Evolutionary conservation across 2,113 vertebrate species (phyloP).

Genomic region (Bufo gargarizans): DNA sequence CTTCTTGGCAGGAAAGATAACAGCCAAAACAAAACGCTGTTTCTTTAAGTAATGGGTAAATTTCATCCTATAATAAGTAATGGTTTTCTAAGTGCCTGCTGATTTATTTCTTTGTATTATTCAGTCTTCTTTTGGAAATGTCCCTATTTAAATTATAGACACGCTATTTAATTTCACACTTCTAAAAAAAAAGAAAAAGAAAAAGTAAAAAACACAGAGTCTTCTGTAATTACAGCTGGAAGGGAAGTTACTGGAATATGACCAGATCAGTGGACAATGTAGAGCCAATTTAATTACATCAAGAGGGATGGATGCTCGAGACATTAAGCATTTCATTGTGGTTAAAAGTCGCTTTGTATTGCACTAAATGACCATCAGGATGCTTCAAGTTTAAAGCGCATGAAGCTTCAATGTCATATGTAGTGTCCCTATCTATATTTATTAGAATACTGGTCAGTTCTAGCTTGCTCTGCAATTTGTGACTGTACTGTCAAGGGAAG

Average conservation of each 20-base stretch:
- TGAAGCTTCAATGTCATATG: constrained; percentile 38
- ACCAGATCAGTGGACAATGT: constrained; percentile 47
- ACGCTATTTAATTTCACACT: constrained; percentile 47
- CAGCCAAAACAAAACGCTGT: constrained; percentile 20
- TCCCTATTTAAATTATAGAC: constrained; percentile 42
- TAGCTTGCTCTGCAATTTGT: neutral
- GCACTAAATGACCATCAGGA: constrained; percentile 44
- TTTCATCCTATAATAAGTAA: constrained; percentile 42
- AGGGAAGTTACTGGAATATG: constrained; percentile 49
- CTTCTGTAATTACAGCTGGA: constrained; percentile 51
- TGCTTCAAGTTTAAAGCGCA: constrained; percentile 33
- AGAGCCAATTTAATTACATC: constrained; percentile 55
- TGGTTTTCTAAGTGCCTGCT: constrained; percentile 44
- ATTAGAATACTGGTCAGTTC: constrained; percentile 8
- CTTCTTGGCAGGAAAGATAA: constrained; percentile 26
- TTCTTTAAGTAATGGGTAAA: constrained; percentile 37
- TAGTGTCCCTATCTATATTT: constrained; percentile 31
- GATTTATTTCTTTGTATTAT: constrained; percentile 47
- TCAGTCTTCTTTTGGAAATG: constrained; percentile 37
- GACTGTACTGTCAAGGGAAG: neutral
- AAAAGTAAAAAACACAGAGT: constrained; percentile 30
- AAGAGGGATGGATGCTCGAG: constrained; percentile 48
- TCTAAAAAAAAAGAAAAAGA: constrained; percentile 37
- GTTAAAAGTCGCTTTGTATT: constrained; percentile 43
- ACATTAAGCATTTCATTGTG: constrained; percentile 52